phyloP scores from a whole-genome alignment of 2,888 invertebrate genomes.

The Drosophila silvestris region DNA sequence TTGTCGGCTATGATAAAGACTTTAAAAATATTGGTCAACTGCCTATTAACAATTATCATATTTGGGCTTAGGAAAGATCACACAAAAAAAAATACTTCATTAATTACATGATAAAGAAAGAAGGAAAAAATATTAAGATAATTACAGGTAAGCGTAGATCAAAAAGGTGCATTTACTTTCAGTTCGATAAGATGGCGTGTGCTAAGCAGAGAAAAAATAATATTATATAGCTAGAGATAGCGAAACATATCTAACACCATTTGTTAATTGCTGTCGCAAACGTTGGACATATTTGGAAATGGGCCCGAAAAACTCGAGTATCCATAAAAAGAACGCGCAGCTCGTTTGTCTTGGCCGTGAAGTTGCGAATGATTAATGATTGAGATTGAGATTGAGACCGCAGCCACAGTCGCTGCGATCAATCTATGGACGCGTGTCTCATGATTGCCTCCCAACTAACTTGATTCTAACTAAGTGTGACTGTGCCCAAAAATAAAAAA shows the following conservation, averaged over 20 bases:
- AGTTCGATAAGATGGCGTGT: conserved; percentile 50
- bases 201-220: conserved; percentile 25
- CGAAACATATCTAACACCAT: conserved; percentile 57
- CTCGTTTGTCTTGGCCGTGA: conserved; percentile 60
- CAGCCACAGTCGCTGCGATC: conserved; percentile 39
- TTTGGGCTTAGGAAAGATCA: conserved; percentile 38
- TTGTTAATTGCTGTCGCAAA: conserved; percentile 47
- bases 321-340: conserved; percentile 56
- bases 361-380: conserved; percentile 62
- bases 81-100: conserved; percentile 48
- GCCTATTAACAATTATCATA: conserved; percentile 47
- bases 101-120: conserved; percentile 54
- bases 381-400: conserved; percentile 4
- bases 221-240: neutral
- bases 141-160: conserved; percentile 42
- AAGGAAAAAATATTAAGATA: conserved; percentile 48
- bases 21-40: conserved; percentile 36
- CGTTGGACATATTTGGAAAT: conserved; percentile 47
- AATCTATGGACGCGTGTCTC: conserved; percentile 38
- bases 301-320: conserved; percentile 28
- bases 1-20: conserved; percentile 42
- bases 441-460: conserved; percentile 40
- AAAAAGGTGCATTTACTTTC: conserved; percentile 67
- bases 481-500: conserved; percentile 53
- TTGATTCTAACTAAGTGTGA: conserved; percentile 41